These are phyloP conservation scores for Epinephelus malabaricus DNA, from an alignment of 2,797 vertebrate species.

Conservation along the genomic window DNA sequence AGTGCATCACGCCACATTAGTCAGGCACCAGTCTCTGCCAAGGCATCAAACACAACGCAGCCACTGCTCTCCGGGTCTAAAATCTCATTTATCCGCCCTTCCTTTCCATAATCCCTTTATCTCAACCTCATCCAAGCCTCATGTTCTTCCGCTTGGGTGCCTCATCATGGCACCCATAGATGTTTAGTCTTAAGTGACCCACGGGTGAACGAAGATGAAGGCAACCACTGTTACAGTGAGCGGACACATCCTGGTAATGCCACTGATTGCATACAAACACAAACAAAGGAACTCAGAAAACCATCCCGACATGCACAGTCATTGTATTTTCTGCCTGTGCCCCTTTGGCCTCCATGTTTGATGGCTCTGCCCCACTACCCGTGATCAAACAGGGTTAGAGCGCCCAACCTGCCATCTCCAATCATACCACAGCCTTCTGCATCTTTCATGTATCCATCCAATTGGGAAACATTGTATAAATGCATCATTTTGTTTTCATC, in stretches of 20 bases:
- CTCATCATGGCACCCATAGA: slow-evolving; percentile 46
- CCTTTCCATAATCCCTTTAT: slow-evolving; percentile 53
- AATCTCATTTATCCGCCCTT: slow-evolving; percentile 54
- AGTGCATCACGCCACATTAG: slow-evolving; percentile 82
- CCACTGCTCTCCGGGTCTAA: slow-evolving; percentile 53
- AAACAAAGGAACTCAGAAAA: slow-evolving; percentile 59
- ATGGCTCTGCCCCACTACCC: slow-evolving; percentile 35
- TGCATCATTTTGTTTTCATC: slow-evolving; percentile 43
- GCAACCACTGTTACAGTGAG: slow-evolving; percentile 55
- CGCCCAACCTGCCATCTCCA: slow-evolving; percentile 52
- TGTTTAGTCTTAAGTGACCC: slow-evolving; percentile 54
- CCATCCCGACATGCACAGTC: slow-evolving; percentile 19
- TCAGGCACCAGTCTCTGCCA: slow-evolving; percentile 83
- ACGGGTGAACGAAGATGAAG: slow-evolving; percentile 54
- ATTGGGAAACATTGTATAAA: slow-evolving; percentile 33
- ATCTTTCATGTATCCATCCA: slow-evolving; percentile 48
- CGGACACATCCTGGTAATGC: slow-evolving; percentile 50
- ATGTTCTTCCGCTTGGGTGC: slow-evolving; percentile 55
- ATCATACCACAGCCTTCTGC: slow-evolving; percentile 43
- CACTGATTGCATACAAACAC: slow-evolving; percentile 51
- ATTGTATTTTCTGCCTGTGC: slow-evolving; percentile 38
- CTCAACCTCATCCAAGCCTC: slow-evolving; percentile 50
- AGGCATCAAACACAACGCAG: slow-evolving; percentile 69
- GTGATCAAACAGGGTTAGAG: slow-evolving; percentile 47
- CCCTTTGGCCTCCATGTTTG: slow-evolving; percentile 37